These are phyloP conservation scores for Eucera pruinosa DNA, from an alignment of 2,888 invertebrate species.

Conservation along the genomic window DNA sequence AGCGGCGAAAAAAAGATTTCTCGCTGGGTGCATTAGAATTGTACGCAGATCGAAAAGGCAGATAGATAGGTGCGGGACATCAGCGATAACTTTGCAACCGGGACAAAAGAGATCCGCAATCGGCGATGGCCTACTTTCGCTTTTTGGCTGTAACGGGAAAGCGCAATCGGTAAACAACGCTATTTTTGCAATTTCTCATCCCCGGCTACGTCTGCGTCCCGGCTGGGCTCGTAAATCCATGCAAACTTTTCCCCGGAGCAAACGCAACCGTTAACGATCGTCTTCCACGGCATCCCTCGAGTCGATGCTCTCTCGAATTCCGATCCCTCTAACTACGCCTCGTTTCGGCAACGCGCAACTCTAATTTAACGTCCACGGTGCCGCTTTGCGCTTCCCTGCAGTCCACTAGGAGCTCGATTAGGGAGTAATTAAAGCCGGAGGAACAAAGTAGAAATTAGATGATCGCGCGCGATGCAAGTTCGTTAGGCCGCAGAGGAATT, in stretches of 20 bases:
- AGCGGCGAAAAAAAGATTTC: background rate
- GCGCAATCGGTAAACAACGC: slow-evolving; percentile 63
- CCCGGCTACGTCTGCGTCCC: slow-evolving; percentile 26
- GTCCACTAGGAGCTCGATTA: slow-evolving; percentile 22
- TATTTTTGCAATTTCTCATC: slow-evolving; percentile 63
- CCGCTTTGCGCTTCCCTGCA: slow-evolving; percentile 23
- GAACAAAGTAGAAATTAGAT: slow-evolving; percentile 3
- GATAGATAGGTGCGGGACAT: slow-evolving; percentile 7
- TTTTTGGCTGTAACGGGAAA: slow-evolving; percentile 6
- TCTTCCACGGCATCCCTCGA: background rate
- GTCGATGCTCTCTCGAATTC: background rate
- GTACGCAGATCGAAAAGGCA: slow-evolving; percentile 1
- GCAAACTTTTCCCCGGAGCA: background rate
- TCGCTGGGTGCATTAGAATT: background rate
- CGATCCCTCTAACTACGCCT: background rate
- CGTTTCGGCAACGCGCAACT: background rate
- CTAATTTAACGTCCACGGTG: background rate
- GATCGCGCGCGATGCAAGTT: background rate
- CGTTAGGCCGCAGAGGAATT: background rate
- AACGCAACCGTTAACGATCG: slow-evolving; percentile 18
- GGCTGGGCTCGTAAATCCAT: slow-evolving; percentile 12
- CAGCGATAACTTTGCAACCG: slow-evolving; percentile 35
- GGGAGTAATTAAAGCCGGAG: background rate
- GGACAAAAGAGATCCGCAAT: slow-evolving; percentile 47
- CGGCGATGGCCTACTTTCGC: slow-evolving; percentile 67